A percentile compares a stretch with the other conserved stretches of the same genome.
Conservation (phyloP, 2,797 vertebrate genomes). For the Clamator glandarius region DNA sequence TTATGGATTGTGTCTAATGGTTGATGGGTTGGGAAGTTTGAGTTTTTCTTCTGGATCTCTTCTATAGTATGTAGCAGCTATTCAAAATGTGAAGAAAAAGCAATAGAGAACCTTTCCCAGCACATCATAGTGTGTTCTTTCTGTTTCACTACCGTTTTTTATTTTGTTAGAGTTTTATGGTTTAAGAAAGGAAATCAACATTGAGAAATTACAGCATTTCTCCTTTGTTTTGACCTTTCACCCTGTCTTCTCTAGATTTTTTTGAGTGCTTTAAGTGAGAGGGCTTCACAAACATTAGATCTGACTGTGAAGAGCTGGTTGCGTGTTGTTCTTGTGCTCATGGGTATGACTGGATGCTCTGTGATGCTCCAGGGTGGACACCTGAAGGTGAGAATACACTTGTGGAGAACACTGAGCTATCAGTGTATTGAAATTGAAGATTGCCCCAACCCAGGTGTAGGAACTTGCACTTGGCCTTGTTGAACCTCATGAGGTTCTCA, state of each 20-base stretch:
- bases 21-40: background rate
- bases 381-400: background rate
- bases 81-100: background rate
- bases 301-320: background rate
- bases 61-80: background rate
- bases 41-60: background rate
- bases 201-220: background rate
- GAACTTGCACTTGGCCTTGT: too few relatives aligned
- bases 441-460: too few relatives aligned
- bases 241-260: rapidly evolving
- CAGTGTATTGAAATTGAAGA: too few relatives aligned
- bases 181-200: background rate
- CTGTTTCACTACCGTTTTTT: background rate
- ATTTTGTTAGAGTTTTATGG: background rate
- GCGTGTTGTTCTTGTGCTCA: background rate
- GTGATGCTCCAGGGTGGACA: background rate
- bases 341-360: background rate
- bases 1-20: rapidly evolving
- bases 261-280: background rate
- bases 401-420: too few relatives aligned
- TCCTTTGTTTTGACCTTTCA: background rate
- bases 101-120: background rate
- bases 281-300: background rate
- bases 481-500: too few relatives aligned
- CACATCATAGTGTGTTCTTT: background rate